Conservation (phyloP, 2,113 vertebrate species). For the Cavia aperea region DNA sequence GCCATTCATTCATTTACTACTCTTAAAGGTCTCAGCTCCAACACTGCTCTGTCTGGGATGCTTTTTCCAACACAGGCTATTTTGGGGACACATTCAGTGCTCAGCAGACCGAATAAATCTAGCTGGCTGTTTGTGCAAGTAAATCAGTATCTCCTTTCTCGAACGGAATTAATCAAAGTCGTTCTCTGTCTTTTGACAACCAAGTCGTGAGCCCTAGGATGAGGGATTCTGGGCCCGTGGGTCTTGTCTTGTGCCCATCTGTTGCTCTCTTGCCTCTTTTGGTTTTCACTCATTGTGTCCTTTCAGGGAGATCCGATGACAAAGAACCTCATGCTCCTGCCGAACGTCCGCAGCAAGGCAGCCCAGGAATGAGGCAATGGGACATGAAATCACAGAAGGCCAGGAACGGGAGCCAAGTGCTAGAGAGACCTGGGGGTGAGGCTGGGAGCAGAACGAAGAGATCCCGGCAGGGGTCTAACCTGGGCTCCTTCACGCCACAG, state of each 20-base stretch:
- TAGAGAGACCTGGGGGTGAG: not conserved
- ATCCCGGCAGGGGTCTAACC: not conserved
- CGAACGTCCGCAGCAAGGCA: not conserved
- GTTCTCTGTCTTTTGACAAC: not conserved
- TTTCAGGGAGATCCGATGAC: not conserved
- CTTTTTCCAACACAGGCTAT: not conserved
- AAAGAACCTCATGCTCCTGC: not conserved
- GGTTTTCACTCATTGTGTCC: not conserved
- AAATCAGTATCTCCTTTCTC: not conserved
- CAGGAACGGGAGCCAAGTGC: not conserved
- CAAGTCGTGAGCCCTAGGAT: not conserved
- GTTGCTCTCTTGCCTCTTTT: not conserved
- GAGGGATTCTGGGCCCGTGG: not conserved
- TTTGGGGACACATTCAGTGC: no score
- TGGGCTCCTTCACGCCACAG: not conserved
- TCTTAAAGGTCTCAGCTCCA: not conserved
- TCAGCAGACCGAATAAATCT: not conserved
- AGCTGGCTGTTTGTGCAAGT: not conserved
- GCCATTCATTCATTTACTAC: not conserved
- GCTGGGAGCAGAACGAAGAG: constrained; percentile 15
- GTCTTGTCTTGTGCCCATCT: not conserved
- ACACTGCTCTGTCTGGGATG: no score
- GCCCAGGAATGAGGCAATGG: not conserved
- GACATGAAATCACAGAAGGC: not conserved
- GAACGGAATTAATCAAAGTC: not conserved